Evolutionary conservation across 1,140 invertebrate genomes (phyloP).

Genomic region (Cydia pomonella): DNA sequence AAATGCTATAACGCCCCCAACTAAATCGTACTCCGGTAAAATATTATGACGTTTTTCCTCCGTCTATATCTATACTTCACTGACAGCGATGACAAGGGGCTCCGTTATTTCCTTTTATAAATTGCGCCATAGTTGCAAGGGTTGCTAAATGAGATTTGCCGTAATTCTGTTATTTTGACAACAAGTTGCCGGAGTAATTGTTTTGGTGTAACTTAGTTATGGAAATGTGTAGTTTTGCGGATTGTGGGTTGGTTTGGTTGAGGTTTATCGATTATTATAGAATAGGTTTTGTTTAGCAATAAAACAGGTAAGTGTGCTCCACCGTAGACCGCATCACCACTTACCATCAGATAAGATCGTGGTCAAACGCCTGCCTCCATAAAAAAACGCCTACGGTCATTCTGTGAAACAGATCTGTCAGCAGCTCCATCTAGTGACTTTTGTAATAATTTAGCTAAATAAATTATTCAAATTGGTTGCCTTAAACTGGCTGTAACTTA

Average conservation of each 20-base stretch:
- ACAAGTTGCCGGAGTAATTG: constrained; percentile 28
- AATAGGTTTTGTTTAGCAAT: neutral
- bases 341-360: too few species aligned
- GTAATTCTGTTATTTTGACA: constrained; percentile 33
- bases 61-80: constrained; percentile 9
- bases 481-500: too few species aligned
- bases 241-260: neutral
- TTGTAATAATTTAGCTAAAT: too few species aligned
- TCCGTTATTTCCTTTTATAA: constrained; percentile 28
- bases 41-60: constrained; percentile 30
- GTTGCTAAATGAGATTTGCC: constrained; percentile 31
- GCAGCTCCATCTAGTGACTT: too few species aligned
- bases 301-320: too few species aligned
- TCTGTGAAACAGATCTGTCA: too few species aligned
- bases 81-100: constrained; percentile 4
- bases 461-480: too few species aligned
- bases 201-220: constrained; percentile 28
- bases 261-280: neutral
- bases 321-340: too few species aligned
- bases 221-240: constrained; percentile 24
- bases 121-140: constrained; percentile 28
- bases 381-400: too few species aligned
- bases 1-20: constrained; percentile 17
- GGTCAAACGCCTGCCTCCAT: too few species aligned
- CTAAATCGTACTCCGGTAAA: constrained; percentile 3